Evolutionary conservation across 2,113 vertebrate species (phyloP), one percentile per base, ranked within the genome.

Genomic region (Rhinolophus ferrumequinum): DNA sequence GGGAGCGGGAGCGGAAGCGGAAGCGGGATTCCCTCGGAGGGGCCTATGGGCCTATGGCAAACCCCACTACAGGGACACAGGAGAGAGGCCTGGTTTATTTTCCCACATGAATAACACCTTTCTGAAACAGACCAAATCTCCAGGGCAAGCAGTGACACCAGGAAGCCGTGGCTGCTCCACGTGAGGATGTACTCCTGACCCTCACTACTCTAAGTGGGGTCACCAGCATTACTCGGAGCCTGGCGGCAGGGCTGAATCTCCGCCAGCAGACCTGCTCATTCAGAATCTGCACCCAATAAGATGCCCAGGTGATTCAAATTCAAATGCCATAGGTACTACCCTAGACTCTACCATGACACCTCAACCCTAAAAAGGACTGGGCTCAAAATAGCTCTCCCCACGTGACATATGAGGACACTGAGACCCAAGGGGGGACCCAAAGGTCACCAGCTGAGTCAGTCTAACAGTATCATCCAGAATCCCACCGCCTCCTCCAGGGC

Each of bases 1-100:
- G 92, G 93, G 84, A 88, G 91, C 30, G 6, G 93, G 85, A 89
- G 91, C 30, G 6, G 60, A 85, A 93, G 69, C 91, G 58, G 85
- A 79, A 95, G 67, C 95, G 97, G 98, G 88, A 97, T 96, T 96
- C 95, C 97, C 96, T 82, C 58, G 0, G 76, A 95, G 72, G 66
- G 95, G 26, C 54, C 47, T 50, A 50, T 50, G 47, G 47, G 47
- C 47, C 90, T 50, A 3, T 2, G 24, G 89, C 21, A 86, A 96
- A 66, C 62, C 85, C 69, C 41, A 1, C 73, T 54, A 58, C 28
- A 8, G 79, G 87, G 90, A 93, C 54, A 44, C 22, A 16, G 21
- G 79, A 86, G 44, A 52, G 77, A 82, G 35, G 64, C 35, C 60
- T 13, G 28, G 22, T 58, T 95, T 86, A 47, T 86, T 91, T 84